These are phyloP conservation scores for Buceros bicornis DNA, from an alignment of 2,797 vertebrate species.

Conservation along the genomic window DNA sequence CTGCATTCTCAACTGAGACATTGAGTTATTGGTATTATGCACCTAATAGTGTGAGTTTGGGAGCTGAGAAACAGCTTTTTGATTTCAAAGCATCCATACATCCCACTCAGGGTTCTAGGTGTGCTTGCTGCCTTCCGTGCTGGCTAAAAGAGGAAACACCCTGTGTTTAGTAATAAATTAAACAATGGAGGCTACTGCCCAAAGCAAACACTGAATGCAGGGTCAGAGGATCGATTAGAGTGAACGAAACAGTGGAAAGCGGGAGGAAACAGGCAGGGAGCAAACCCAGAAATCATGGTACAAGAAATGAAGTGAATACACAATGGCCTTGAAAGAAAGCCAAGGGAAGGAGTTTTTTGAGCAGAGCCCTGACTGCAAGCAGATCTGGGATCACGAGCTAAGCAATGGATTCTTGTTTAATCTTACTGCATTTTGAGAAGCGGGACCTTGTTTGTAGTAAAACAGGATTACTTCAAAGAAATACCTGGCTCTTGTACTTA, in stretches of 20 bases:
- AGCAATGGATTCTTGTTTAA: background rate
- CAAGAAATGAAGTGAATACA: constrained; percentile 12
- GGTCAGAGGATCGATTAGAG: background rate
- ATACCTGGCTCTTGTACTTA: constrained; percentile 58
- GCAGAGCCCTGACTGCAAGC: background rate
- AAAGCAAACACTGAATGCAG: background rate
- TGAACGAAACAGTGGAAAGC: background rate
- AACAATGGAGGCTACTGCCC: background rate
- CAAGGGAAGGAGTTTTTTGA: background rate
- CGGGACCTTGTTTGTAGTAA: background rate
- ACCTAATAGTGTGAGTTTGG: background rate
- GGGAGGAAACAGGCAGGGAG: background rate
- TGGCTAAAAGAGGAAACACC: background rate
- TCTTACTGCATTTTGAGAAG: constrained; percentile 41
- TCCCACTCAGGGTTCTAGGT: background rate
- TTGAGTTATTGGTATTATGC: background rate
- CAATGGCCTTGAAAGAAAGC: constrained; percentile 35
- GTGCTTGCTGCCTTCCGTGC: background rate
- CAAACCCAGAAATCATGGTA: background rate
- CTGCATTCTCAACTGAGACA: background rate
- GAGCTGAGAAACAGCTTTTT: background rate
- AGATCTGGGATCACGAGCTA: constrained; percentile 6
- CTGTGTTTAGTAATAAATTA: background rate
- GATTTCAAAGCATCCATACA: background rate
- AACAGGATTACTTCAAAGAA: constrained; percentile 64